Evolutionary conservation across 2,797 vertebrate species (phyloP).

Genomic region (Miichthys miiuy): DNA sequence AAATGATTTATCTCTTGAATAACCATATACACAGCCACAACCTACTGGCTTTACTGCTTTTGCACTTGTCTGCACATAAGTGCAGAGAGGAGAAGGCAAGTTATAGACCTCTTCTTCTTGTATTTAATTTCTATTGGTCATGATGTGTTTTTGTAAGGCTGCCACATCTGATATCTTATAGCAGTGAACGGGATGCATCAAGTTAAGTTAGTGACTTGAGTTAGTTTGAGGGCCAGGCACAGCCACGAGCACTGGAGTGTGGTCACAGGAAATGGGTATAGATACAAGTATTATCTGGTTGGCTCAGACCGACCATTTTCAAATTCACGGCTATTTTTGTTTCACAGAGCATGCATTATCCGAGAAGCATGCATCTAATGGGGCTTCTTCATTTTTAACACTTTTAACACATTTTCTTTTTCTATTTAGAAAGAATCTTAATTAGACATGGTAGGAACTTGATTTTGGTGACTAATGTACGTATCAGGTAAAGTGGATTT

Average conservation of each 20-base stretch:
- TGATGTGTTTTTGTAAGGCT: not conserved
- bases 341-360: not conserved
- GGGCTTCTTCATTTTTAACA: not conserved
- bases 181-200: conserved; percentile 10
- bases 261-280: conserved; percentile 8
- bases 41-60: not conserved
- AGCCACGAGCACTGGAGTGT: not conserved
- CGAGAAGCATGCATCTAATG: not conserved
- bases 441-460: not conserved
- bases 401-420: no score
- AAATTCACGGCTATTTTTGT: conserved; percentile 2
- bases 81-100: not conserved
- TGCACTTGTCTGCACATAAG: not conserved
- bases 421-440: not conserved
- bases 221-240: conserved; percentile 6
- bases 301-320: not conserved
- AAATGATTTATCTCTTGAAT: not conserved
- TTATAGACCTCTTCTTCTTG: not conserved
- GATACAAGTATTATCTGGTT: conserved; percentile 9
- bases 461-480: not conserved
- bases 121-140: not conserved
- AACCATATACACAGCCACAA: not conserved
- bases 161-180: conserved; percentile 1
- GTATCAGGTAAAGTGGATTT: not conserved
- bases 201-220: conserved; percentile 7